Evolutionary conservation across 2,113 vertebrate genomes (phyloP).

Genomic region (Scatophagus argus): DNA sequence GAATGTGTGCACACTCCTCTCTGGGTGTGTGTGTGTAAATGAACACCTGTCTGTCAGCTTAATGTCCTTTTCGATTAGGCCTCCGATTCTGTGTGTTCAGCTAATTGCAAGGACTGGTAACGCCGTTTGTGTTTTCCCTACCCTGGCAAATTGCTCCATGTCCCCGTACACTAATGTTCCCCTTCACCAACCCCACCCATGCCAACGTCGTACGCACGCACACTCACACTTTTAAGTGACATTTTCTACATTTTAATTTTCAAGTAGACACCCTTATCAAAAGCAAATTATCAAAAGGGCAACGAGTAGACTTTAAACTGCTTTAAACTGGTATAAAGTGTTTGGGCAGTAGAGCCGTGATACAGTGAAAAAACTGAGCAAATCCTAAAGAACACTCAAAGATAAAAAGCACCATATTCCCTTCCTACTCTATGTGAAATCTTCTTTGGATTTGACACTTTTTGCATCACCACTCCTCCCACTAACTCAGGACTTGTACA

Average conservation of each 20-base stretch:
- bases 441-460: constrained; percentile 13
- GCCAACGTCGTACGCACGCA: constrained; percentile 12
- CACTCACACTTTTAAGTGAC: background rate
- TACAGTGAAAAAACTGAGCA: constrained; percentile 3
- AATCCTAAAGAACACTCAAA: constrained; percentile 7
- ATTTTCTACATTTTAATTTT: constrained; percentile 39
- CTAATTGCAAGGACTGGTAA: constrained; percentile 71
- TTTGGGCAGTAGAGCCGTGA: constrained; percentile 1
- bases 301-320: constrained; percentile 8
- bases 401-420: background rate
- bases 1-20: constrained; percentile 11
- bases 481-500: background rate
- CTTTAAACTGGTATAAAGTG: background rate
- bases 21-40: constrained; percentile 62
- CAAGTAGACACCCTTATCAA: constrained; percentile 25
- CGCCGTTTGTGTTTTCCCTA: constrained; percentile 68
- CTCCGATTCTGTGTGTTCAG: constrained; percentile 76
- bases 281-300: constrained; percentile 32
- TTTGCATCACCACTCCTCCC: constrained; percentile 22
- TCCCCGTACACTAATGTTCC: constrained; percentile 66
- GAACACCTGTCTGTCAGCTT: constrained; percentile 74
- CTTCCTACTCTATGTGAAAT: background rate
- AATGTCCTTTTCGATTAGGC: constrained; percentile 72
- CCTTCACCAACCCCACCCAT: constrained; percentile 36
- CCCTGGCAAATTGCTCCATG: constrained; percentile 60